These are phyloP conservation scores for Caiman crocodilus DNA, from an alignment of 2,797 vertebrate genomes.

Conservation along the genomic window DNA sequence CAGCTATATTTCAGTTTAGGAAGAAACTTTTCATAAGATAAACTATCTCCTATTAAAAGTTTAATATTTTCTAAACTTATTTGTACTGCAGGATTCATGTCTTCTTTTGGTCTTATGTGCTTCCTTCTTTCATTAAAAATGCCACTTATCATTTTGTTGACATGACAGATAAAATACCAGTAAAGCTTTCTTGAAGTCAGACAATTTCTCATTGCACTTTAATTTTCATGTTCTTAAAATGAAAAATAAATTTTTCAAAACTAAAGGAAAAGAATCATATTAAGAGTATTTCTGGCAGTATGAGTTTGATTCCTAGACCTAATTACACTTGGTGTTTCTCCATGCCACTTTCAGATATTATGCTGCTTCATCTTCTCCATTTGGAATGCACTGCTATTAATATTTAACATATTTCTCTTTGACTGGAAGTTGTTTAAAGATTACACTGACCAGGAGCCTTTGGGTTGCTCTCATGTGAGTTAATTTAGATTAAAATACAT, in stretches of 20 bases:
- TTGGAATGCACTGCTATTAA: constrained; percentile 52
- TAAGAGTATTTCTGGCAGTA: constrained; percentile 38
- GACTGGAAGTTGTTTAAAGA: constrained; percentile 54
- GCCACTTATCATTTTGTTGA: constrained; percentile 42
- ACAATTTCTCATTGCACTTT: neutral
- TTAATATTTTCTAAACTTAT: constrained; percentile 17
- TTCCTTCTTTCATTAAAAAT: constrained; percentile 63
- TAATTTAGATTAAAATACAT: neutral
- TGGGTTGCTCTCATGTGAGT: constrained; percentile 5
- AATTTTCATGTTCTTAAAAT: constrained; percentile 33
- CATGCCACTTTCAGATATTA: constrained; percentile 41
- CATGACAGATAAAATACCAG: neutral
- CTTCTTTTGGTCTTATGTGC: neutral
- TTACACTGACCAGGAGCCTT: neutral
- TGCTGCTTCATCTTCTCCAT: constrained; percentile 24
- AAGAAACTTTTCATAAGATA: too few species aligned
- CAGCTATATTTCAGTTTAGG: neutral
- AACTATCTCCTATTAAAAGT: neutral
- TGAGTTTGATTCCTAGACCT: constrained; percentile 44
- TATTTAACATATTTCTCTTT: constrained; percentile 63
- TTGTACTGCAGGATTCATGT: constrained; percentile 46
- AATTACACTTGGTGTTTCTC: constrained; percentile 40
- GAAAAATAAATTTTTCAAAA: constrained; percentile 64
- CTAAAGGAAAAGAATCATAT: constrained; percentile 36
- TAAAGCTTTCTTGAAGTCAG: neutral